Conservation (phyloP, 1,140 invertebrate genomes). For the Bicyclus anynana region DNA sequence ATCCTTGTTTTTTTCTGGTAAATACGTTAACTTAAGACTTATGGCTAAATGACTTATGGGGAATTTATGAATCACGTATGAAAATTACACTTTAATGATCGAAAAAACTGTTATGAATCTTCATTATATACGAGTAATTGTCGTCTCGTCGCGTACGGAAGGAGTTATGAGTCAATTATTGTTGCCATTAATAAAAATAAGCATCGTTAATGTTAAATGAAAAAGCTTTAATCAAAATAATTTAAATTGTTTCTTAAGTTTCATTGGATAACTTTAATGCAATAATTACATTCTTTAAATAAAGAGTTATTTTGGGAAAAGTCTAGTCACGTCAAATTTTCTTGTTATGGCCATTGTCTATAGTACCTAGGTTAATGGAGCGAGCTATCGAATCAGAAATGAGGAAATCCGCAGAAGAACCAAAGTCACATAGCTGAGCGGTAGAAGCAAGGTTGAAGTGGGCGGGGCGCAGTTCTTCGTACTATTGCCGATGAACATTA, state of each 20-base stretch:
- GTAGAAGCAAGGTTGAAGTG: too few species aligned
- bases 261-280: background rate
- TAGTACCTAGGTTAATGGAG: too few species aligned
- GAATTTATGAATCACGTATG: conserved; percentile 9
- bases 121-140: conserved; percentile 8
- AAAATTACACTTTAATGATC: conserved; percentile 12
- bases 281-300: too few species aligned
- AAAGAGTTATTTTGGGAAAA: too few species aligned
- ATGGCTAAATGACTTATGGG: conserved; percentile 3
- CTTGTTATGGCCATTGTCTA: too few species aligned
- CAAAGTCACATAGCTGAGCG: too few species aligned
- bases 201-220: background rate
- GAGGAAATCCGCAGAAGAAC: too few species aligned
- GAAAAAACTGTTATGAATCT: conserved; percentile 7
- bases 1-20: conserved; percentile 5
- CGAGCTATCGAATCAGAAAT: too few species aligned
- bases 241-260: background rate
- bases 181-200: conserved; percentile 1
- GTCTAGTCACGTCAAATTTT: too few species aligned
- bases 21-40: conserved; percentile 3
- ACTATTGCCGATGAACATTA: too few species aligned
- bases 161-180: conserved; percentile 5
- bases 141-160: background rate
- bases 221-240: background rate
- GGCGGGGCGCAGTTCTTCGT: too few species aligned